Base-by-base conservation (phyloP, 2,797 vertebrate genomes). In the Cyclopterus lumpus region DNA sequence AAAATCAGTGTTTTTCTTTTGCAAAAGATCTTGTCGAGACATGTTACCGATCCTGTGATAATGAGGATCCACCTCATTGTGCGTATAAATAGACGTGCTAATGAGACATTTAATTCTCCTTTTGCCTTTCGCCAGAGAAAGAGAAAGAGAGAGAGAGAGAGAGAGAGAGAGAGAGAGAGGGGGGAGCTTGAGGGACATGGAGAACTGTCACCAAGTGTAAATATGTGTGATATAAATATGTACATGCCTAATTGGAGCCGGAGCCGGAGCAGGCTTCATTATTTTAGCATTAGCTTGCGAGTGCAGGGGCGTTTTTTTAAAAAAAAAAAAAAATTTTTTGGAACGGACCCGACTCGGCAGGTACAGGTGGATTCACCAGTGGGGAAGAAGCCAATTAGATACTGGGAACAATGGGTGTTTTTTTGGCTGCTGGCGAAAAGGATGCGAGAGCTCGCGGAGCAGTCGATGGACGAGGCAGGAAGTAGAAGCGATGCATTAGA, bases 61-160 rank as follows among this genome's bases (percentile, higher is more conserved):
- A 95, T 95, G 93, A 94, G 92, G 89, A 91, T 86, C 88, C 86
- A 90, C 86, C 91, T 93, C 83, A 83, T 93, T 80, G 88, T 83
- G 90, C 65, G 86, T 92, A 94, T 86, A 93, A 94, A 95, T 94
- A 94, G 94, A 95, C 38, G 85, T 93, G 95, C 87, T 94, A 94
- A 95, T 94, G 91, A 93, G 91, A 91, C 87, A 81, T 92, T 85
- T 87, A 92, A 91, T 90, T 90, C 91, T 93, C 77, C 59, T 69
- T 80, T 87, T 85, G 86, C 85, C 80, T 81, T 90, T 86, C 38
- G 34, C 81, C 85, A 38, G 65, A 61, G 69, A 82, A 49, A 55
- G 24, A 28, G 83, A 86, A 65, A 58, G 69, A 82, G 48, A 28
- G 11, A 8, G 65, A 58, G 69, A 82, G 20, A 55, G 24, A 14